Evolutionary conservation across 2,797 vertebrate species (phyloP).

Genomic region (Schizothorax lantsangensis): DNA sequence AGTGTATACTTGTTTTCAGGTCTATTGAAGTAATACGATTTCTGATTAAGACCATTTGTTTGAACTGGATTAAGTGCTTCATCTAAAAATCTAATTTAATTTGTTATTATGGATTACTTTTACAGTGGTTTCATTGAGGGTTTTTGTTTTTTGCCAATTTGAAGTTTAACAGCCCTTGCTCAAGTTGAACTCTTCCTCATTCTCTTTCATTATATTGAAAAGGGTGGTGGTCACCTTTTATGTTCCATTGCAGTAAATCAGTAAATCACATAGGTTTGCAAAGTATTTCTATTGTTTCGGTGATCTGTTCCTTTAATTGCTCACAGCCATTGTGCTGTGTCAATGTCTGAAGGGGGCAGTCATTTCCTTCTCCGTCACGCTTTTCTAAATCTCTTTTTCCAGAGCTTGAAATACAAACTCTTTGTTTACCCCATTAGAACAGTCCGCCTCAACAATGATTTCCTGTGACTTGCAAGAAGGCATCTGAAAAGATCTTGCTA

Average conservation of each 20-base stretch:
- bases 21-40: neutral
- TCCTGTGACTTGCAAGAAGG: constrained; percentile 24
- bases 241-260: neutral
- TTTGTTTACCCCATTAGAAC: constrained; percentile 18
- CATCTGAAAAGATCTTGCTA: constrained; percentile 16
- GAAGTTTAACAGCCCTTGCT: neutral
- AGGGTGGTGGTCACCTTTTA: neutral
- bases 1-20: neutral
- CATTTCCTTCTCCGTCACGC: constrained; percentile 19
- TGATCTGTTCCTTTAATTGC: constrained; percentile 6
- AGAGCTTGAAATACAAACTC: constrained; percentile 13
- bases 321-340: constrained; percentile 2
- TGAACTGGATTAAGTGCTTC: too few species aligned
- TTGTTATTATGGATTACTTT: neutral
- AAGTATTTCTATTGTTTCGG: constrained; percentile 14
- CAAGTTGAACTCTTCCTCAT: neutral
- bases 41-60: neutral
- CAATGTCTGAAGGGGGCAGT: constrained; percentile 4
- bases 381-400: constrained; percentile 32
- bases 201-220: neutral
- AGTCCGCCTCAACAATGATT: constrained; percentile 3
- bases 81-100: neutral
- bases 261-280: neutral
- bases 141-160: neutral
- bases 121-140: neutral